Base-by-base conservation (phyloP, 1,140 invertebrate species). In the Pteromalus puparum region DNA sequence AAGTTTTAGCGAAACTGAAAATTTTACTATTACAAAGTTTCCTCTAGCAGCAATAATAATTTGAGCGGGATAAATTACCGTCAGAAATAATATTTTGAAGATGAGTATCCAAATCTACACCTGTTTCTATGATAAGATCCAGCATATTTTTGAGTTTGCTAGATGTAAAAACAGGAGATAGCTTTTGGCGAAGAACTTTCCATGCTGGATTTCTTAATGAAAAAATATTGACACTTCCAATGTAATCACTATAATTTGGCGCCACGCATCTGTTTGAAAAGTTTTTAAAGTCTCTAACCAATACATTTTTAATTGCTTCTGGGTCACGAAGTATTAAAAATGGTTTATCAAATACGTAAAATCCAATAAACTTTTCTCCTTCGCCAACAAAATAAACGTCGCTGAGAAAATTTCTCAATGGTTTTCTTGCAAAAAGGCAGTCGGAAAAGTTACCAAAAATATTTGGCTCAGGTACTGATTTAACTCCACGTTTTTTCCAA, bases 211-310 rank as follows among this genome's bases (percentile, higher is more conserved):
- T 90, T 28, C 89, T 90, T 0, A 92, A 65, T 13, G 87, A 80
- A 81, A 93, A 92, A 0, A 93, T 30, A 87, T 90, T 91, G 0
- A 87, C 61, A 38, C 85, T 87, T 10, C 91, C 88, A 0, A 91
- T 78, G 42, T 85, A 82, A 80, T 91, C 90, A 0, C 84, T 65
- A 15, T 86, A 53, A 86, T 90, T 86, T 0, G 90, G 61, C 0
- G 53, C 13, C 0, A 86, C 67, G 9, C 88, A 88, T 80, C 92
- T 88, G 65, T 94, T 90, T 1, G 68, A 12, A 75, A 94, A 94
- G 48, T 91, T 84, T 67, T 91, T 86, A 81, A 94, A 94, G 73
- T 94, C 93, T 83, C 93, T 94, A 0, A 94, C 87, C 13, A 93
- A 42, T 24, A 95, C 82, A 13, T 91, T 84, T 82, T 93, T 94